Base-by-base conservation (phyloP, 1,140 invertebrate genomes). In the Drosophila tropicalis region DNA sequence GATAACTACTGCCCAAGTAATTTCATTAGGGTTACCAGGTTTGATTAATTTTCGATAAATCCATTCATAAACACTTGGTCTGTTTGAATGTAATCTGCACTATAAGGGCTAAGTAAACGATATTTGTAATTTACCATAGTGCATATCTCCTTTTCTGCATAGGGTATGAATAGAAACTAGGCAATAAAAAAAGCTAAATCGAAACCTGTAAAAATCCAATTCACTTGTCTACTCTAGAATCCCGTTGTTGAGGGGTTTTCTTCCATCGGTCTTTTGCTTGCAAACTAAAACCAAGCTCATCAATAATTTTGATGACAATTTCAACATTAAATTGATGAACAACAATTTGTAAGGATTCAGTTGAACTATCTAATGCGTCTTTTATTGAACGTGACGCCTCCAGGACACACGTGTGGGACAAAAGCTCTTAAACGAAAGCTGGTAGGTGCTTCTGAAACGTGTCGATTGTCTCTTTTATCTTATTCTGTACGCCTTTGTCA, bases 281-380 rank as follows among this genome's bases (percentile, higher is more conserved):
- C 22, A 62, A 62, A 32, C 61, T 32, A 66, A 79, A 74, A 68
- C 69, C 67, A 7, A 32, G 25, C 66, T 71, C 79, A 83, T 87
- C 79, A 87, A 86, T 87, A 82, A 83, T 83, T 76, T 41, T 64
- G 62, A 57, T 47, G 70, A 65, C 66, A 76, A 79, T 73, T 76
- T 83, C 62, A 55, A 36, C 73, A 69, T 74, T 64, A 87, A 83
- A 82, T 86, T 82, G 70, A 87, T 86, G 79, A 62, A 68, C 15
- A 63, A 67, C 76, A 72, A 87, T 87, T 87, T 87, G 70, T 89
- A 72, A 67, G 67, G 72, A 79, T 86, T 82, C 81, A 70, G 41
- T 55, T 58, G 62, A 17, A 10, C 60, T 51, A 51, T 54, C 32
- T 54, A 29, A 51, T 64, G 6, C 47, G 29, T 44, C 47, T 51